Evolutionary conservation across 1,140 invertebrate species (phyloP), one percentile per base, ranked within the genome.

Genomic region (Ostrea denselamellosa): DNA sequence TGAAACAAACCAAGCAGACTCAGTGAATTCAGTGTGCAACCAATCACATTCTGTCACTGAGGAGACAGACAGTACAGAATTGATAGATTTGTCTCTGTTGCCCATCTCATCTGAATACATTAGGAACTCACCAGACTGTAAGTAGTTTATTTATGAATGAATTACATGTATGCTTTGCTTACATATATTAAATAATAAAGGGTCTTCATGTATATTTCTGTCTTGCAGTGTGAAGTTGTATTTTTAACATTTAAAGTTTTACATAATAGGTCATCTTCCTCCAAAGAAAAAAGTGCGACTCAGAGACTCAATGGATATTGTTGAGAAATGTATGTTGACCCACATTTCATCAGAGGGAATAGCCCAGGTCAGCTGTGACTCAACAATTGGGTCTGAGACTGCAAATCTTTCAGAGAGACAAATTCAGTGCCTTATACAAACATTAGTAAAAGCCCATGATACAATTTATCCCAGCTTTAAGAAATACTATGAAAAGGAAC

Each of bases 401-500:
- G 28, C 34, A 19, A 83, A 10, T 22, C 65, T 87, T 0, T 82
- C 54, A 3, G 86, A 89, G 19, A 54, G 68, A 9, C 86, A 89
- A 54, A 83, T 84, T 22, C 68, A 85, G 52, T 58, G 82, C 25
- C 22, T 87, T 8, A 87, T 89, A 17, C 81, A 87, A 28, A 86
- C 81, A 5, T 34, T 89, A 34, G 86, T 89, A 4, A 62, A 71
- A 19, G 86, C 89, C 2, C 89, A 89, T 25, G 84, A 87, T 19
- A 83, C 68, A 34, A 84, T 89, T 0, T 89, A 89, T 58, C 89
- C 89, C 0, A 58, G 81, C 44, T 84, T 89, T 83, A 87, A 71
- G 25, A 89, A 87, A 22, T 87, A 87, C 62, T 87, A 83, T 19
- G 71, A 89, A 52, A 87, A 89, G 86, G 86, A 87, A 8, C 86